Percentiles rank a stretch among this genome's conserved stretches.
Conservation (phyloP, 2,888 invertebrate species). For the Cyclophora punctaria region DNA sequence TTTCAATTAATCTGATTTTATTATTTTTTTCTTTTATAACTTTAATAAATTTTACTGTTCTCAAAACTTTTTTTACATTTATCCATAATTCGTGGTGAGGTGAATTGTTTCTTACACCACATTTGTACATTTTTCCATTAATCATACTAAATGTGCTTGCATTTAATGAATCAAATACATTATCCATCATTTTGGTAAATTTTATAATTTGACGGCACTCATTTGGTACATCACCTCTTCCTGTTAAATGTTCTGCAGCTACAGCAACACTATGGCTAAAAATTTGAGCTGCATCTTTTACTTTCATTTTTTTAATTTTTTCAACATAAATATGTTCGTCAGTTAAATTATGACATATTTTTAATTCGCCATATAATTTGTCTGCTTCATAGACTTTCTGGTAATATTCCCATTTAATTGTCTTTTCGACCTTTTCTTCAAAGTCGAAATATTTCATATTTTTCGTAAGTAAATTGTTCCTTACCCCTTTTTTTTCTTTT, state of each 20-base stretch:
- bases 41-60: background rate
- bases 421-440: slow-evolving; percentile 13
- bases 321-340: slow-evolving; percentile 20
- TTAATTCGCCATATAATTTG: slow-evolving; percentile 18
- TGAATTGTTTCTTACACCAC: slow-evolving; percentile 8
- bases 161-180: slow-evolving; percentile 15
- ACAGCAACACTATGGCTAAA: slow-evolving; percentile 27
- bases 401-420: slow-evolving; percentile 23
- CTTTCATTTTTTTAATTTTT: slow-evolving; percentile 26
- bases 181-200: too few species aligned
- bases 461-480: slow-evolving; percentile 22
- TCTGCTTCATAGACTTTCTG: slow-evolving; percentile 18
- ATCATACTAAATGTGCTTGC: slow-evolving; percentile 6
- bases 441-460: slow-evolving; percentile 12
- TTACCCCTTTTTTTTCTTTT: slow-evolving; percentile 15
- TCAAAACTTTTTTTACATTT: slow-evolving; percentile 1
- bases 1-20: slow-evolving; percentile 18
- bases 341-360: slow-evolving; percentile 18
- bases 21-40: background rate
- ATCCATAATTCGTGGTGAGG: slow-evolving; percentile 10
- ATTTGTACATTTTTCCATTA: slow-evolving; percentile 16
- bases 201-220: background rate
- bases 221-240: slow-evolving; percentile 4
- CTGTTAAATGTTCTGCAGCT: slow-evolving; percentile 12
- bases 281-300: slow-evolving; percentile 23